phyloP scores from a whole-genome alignment of 2,113 vertebrate species.

The Hiodon tergisus region DNA sequence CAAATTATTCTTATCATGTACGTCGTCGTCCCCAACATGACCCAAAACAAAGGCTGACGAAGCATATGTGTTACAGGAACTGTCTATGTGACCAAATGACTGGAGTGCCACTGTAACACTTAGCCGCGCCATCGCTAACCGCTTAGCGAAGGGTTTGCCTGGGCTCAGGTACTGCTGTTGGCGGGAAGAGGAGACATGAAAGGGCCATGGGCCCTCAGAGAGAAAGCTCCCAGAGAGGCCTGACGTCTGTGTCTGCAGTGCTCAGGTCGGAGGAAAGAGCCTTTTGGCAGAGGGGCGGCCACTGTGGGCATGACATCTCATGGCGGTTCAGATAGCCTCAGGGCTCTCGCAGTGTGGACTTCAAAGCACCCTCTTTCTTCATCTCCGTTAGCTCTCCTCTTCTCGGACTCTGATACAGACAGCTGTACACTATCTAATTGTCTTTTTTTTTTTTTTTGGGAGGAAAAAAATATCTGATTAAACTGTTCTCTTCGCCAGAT shows the following conservation, averaged over 20 bases:
- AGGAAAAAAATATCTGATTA: slow-evolving; percentile 22
- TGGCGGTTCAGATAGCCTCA: slow-evolving; percentile 62
- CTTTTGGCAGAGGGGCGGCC: slow-evolving; percentile 68
- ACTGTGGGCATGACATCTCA: slow-evolving; percentile 68
- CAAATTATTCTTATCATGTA: neutral
- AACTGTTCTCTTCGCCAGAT: slow-evolving; percentile 20
- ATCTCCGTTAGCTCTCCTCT: slow-evolving; percentile 76
- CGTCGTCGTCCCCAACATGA: neutral
- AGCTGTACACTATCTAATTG: slow-evolving; percentile 77
- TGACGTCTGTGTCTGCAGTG: slow-evolving; percentile 67
- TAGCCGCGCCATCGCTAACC: slow-evolving; percentile 41
- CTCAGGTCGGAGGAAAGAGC: slow-evolving; percentile 60
- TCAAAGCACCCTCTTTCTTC: slow-evolving; percentile 66
- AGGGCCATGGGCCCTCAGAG: slow-evolving; percentile 38
- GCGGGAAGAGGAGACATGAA: slow-evolving; percentile 73
- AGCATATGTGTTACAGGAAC: slow-evolving; percentile 36
- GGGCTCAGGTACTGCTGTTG: slow-evolving; percentile 68
- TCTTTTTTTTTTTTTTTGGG: slow-evolving; percentile 51
- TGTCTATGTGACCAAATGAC: slow-evolving; percentile 42
- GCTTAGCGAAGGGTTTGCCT: slow-evolving; percentile 70
- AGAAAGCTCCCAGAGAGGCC: slow-evolving; percentile 19
- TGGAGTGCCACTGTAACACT: slow-evolving; percentile 28
- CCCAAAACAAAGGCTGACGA: neutral
- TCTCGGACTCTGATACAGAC: slow-evolving; percentile 62
- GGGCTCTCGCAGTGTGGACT: slow-evolving; percentile 56